Percentiles rank a stretch among this genome's conserved stretches.
Conservation (phyloP, 2,888 invertebrate genomes). For the Ypsolopha scabrella region DNA sequence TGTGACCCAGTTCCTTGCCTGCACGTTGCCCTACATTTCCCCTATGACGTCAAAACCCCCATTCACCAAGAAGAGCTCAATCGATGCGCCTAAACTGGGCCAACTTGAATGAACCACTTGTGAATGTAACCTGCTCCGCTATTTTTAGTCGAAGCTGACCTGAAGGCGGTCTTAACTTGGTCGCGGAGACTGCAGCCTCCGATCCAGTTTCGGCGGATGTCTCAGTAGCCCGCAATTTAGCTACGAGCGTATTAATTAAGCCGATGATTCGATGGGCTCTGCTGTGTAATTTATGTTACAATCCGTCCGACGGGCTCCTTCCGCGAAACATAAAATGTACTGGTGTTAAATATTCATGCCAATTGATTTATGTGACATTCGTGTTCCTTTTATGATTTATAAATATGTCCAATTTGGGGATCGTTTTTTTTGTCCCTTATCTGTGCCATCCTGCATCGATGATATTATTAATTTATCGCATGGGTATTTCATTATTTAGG, state of each 20-base stretch:
- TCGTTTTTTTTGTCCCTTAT: not conserved
- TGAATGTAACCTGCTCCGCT: conserved; percentile 43
- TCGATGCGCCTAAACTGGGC: conserved; percentile 59
- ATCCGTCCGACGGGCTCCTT: conserved; percentile 3
- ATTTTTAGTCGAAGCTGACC: conserved; percentile 37
- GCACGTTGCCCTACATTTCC: conserved; percentile 54
- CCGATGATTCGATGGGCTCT: conserved; percentile 4
- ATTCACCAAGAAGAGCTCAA: conserved; percentile 57
- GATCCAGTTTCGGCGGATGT: conserved; percentile 38
- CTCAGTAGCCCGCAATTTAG: conserved; percentile 30
- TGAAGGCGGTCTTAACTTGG: conserved; percentile 26
- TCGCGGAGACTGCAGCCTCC: conserved; percentile 13
- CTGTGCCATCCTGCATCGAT: not conserved
- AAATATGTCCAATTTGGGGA: not conserved
- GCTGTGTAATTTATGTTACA: not conserved
- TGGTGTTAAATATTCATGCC: conserved; percentile 3
- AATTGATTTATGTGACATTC: conserved; percentile 3
- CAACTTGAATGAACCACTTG: conserved; percentile 52
- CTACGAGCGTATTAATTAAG: conserved; percentile 3
- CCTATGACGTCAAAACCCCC: conserved; percentile 59
- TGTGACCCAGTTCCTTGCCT: conserved; percentile 48
- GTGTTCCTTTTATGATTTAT: conserved; percentile 1
- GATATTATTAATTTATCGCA: no score
- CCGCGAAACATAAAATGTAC: conserved; percentile 2
- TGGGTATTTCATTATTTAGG: no score